Base-by-base conservation (phyloP, 37 sponge, comb jelly and placozoan genomes). In the Ephydatia muelleri region DNA sequence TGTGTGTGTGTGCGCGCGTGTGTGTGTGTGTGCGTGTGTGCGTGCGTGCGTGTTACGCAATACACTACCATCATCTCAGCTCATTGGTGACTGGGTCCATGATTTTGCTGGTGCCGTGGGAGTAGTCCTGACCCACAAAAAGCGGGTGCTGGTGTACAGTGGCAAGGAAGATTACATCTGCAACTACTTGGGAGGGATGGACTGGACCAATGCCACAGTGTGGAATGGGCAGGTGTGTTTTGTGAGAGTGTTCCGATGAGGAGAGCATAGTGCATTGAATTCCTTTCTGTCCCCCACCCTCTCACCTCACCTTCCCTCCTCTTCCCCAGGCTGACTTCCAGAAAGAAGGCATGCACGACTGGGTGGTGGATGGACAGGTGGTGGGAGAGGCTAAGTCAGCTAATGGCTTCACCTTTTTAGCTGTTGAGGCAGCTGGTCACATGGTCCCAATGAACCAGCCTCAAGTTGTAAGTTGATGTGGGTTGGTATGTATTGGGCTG, bases 391-490 rank as follows among this genome's bases (percentile, higher is more conserved):
- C 79, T 6, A 87, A 85, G 82, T 75, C 65, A 27, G 80, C 69
- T 35, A 86, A 67, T 67, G 85, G 82, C 19, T 68, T 94, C 66
- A 91, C 94, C 32, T 94, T 91, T 82, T 30, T 91, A 21, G 83
- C 39, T 22, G 86, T 94, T 28, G 94, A 94, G 39, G 66, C 16
- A 36, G 94, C 94, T 68, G 94, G 94, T 36, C 94, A 94, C 83
- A 91, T 94, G 94, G 94, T 91, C 23, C 94, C 94, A 87, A 88
- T 85, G 91, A 89, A 96, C 85, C 96, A 96, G 69, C 94, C 94
- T n/a, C 27, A 80, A 65, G 79, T 65, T 73, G 93, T 93, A 79
- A 93, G 93, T 2, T 43, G 3, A 6, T 43, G 6, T 43, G 43
- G 3, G 43, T 43, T 9, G n/a, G n/a, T n/a, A n/a, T n/a, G n/a